phyloP scores from a whole-genome alignment of 1,140 invertebrate genomes.

The Lordiphosa mommai region DNA sequence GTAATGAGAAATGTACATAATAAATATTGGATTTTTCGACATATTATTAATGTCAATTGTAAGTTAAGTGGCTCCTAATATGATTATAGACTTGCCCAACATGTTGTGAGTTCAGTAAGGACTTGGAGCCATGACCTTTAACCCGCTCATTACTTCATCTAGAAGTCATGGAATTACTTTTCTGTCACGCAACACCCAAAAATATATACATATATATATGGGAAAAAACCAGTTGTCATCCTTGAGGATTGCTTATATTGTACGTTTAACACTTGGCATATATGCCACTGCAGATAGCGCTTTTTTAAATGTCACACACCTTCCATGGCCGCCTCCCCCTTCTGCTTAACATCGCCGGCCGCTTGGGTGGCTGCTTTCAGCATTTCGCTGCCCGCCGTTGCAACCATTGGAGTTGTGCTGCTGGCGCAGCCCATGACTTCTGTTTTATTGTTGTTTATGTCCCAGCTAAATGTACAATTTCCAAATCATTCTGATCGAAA shows the following conservation, averaged over 20 bases:
- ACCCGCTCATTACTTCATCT: too few relatives aligned
- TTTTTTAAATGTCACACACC: conserved; percentile 69
- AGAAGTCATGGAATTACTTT: too few relatives aligned
- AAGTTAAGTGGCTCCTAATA: conserved; percentile 1
- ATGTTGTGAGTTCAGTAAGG: too few relatives aligned
- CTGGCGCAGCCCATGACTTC: conserved; percentile 76
- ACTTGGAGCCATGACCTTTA: too few relatives aligned
- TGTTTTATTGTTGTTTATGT: conserved; percentile 7
- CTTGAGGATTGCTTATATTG: too few relatives aligned
- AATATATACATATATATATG: too few relatives aligned
- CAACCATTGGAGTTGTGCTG: conserved; percentile 77
- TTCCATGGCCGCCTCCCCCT: conserved; percentile 66
- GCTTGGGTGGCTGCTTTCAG: conserved; percentile 75
- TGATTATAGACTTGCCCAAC: not conserved
- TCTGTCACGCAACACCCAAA: too few relatives aligned
- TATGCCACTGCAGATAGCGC: not conserved
- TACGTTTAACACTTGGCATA: too few relatives aligned
- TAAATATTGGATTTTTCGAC: conserved; percentile 10
- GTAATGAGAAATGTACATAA: conserved; percentile 28
- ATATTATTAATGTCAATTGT: conserved; percentile 10
- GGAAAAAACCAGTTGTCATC: too few relatives aligned
- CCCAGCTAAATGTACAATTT: conserved; percentile 24
- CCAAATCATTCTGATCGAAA: conserved; percentile 38
- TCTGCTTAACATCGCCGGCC: conserved; percentile 60
- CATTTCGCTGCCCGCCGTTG: conserved; percentile 75